A percentile compares a stretch with the other conserved stretches of the same genome.
Evolutionary conservation across 2,888 invertebrate genomes (phyloP).

Genomic region (Clitarchus hookeri): DNA sequence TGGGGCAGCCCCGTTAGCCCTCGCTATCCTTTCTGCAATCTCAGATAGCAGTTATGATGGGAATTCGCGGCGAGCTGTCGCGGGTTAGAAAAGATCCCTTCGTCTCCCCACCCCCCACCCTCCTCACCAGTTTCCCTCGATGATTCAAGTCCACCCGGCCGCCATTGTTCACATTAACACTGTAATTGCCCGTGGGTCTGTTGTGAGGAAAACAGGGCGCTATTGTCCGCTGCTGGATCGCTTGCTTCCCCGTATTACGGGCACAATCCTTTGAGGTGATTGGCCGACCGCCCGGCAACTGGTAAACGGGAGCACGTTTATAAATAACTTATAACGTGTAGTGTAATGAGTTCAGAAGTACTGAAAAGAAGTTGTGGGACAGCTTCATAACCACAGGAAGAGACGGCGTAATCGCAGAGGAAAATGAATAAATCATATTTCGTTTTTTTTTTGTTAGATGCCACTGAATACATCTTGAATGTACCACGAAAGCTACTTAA

Average conservation of each 20-base stretch:
- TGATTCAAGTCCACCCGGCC: neutral
- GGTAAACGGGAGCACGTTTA: neutral
- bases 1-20: neutral
- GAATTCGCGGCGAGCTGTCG: neutral
- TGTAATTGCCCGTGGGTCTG: constrained; percentile 9
- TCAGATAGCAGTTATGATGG: constrained; percentile 14
- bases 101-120: neutral
- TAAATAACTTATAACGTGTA: neutral
- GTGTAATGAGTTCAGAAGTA: neutral
- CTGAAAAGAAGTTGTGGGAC: neutral
- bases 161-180: constrained; percentile 6
- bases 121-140: too few relatives aligned
- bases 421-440: too few relatives aligned
- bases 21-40: neutral
- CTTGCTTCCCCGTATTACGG: neutral
- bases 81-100: neutral
- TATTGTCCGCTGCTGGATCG: neutral
- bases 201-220: neutral
- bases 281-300: neutral
- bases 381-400: neutral
- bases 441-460: too few relatives aligned
- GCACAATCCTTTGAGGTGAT: neutral
- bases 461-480: too few relatives aligned
- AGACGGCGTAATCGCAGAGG: neutral
- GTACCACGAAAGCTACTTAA: too few relatives aligned